Evolutionary conservation across 2,888 invertebrate genomes (phyloP), one percentile per base, ranked within the genome.

Genomic region (Leucoma salicis): DNA sequence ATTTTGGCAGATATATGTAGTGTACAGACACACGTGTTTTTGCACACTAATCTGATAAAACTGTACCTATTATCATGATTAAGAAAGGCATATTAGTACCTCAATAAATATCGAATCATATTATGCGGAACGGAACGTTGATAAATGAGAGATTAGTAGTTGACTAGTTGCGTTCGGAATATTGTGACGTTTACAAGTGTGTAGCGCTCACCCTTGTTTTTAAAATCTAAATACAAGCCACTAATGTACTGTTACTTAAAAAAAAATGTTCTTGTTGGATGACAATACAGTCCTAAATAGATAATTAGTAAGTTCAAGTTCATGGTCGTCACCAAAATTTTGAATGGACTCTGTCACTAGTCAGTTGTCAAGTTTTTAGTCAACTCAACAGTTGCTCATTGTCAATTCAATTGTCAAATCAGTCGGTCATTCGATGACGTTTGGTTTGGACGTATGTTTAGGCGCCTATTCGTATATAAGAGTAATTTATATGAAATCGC

Each of bases 401-500:
- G 66, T 68, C 59, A 42, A 56, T 55, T 52, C 57, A 57, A 37
- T 36, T 35, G 37, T 48, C 42, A 15, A 33, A 42, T 78, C 84
- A 87, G 87, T 87, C 75, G 76, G 80, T 77, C 81, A 72, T 62
- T 69, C 68, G 64, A 65, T 79, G 80, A 81, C 78, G 69, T 73
- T 57, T 70, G 48, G 73, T 63, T 67, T 70, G 74, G 78, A 85
- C 85, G 87, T 80, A 71, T 63, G 66, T 60, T 21, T 21, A 21
- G 21, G 6, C 8, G 21, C 5, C 7, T 21, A 67, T 64, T 70
- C 64, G 68, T 72, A 69, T 66, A 62, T 70, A 66, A 68, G 50
- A 47, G 67, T 78, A 81, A 84, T 83, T 86, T 80, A 78, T 75
- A 78, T 77, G 72, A 73, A 82, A 82, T 84, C 79, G 72, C 75